Evolutionary conservation across 2,888 invertebrate species (phyloP), one percentile per base, ranked within the genome.

Genomic region (Patella ulyssiponensis): DNA sequence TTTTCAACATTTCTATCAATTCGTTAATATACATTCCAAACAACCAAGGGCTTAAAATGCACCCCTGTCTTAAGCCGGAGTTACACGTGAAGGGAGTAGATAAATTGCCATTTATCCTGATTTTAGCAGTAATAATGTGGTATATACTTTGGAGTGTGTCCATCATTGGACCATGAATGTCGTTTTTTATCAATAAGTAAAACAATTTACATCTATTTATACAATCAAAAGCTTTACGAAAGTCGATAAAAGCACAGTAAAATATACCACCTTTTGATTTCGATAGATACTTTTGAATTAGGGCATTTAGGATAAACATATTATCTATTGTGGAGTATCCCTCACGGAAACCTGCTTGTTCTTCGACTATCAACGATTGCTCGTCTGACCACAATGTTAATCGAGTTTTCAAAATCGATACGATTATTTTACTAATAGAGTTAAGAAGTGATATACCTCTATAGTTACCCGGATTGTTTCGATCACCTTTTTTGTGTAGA

Each of bases 351-450:
- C 70, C 69, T n/a, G 52, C 70, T 69, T 14, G 70, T 70, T 44
- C 27, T 52, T 54, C 54, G n/a, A 75, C 70, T 54, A 58, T 27
- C 64, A 58, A n/a, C 44, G 54, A 44, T 15, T 74, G 44, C 17
- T 58, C 56, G 33, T 33, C 44, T n/a, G n/a, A 75, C 70, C 75
- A 75, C 69, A 69, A 15, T 52, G 33, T 70, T 33, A 70, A 33
- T 54, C 51, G 70, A 69, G 12, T 75, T 51, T 75, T 58, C 15
- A 58, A n/a, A 58, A 58, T 14, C 15, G 58, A 58, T 58, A n/a
- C n/a, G 15, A 58, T 11, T n/a, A 15, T n/a, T n/a, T 58, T 58
- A 58, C 58, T 58, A n/a, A 58, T 58, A n/a, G 58, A 15, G n/a
- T 58, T n/a, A n/a, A n/a, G n/a, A 58, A 58, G 11, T 14, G 58